Conservation (phyloP, 2,888 invertebrate genomes). For the Acleris emargana region DNA sequence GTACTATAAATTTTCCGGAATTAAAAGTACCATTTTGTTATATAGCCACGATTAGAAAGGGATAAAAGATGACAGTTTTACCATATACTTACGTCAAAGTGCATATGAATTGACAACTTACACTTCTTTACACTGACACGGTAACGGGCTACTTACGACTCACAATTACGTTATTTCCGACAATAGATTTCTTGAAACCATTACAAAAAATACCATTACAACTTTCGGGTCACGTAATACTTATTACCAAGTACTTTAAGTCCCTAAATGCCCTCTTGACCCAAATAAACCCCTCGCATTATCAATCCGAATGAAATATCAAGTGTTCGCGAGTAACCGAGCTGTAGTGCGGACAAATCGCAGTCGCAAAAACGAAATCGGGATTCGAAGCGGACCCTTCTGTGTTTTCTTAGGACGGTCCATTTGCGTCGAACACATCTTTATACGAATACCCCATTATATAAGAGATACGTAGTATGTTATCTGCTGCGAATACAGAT, state of each 20-base stretch:
- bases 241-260: constrained; percentile 21
- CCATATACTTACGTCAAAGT: too few species aligned
- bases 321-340: constrained; percentile 33
- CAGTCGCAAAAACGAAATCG: constrained; percentile 55
- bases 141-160: too few species aligned
- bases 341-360: constrained; percentile 46
- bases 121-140: too few species aligned
- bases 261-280: constrained; percentile 23
- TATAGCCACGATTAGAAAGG: too few species aligned
- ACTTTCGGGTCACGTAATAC: constrained; percentile 13
- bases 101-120: too few species aligned
- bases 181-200: too few species aligned
- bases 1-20: too few species aligned
- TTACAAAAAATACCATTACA: neutral
- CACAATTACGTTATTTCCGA: too few species aligned
- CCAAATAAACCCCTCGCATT: constrained; percentile 30
- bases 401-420: constrained; percentile 66
- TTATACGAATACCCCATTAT: constrained; percentile 50
- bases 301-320: constrained; percentile 35
- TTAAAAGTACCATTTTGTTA: too few species aligned
- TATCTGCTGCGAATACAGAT: constrained; percentile 32
- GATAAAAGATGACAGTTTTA: too few species aligned
- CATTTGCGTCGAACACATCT: constrained; percentile 59
- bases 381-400: constrained; percentile 49
- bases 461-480: constrained; percentile 42